A percentile compares a stretch with the other conserved stretches of the same genome.
Conservation (phyloP, 2,888 invertebrate genomes). For the Lumbricus terrestris region DNA sequence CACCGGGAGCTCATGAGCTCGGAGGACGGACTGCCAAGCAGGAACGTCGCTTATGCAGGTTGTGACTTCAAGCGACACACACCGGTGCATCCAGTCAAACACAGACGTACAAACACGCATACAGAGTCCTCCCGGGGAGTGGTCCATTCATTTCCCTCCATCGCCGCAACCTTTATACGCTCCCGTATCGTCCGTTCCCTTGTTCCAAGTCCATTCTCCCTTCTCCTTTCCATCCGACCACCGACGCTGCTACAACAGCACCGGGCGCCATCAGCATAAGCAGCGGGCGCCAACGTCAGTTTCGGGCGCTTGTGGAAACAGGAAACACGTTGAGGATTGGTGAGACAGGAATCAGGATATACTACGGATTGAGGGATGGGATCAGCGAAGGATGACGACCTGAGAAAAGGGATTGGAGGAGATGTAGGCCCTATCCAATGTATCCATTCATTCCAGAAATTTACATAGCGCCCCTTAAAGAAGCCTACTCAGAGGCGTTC, state of each 20-base stretch:
- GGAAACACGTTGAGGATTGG: background rate
- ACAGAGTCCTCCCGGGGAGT: background rate
- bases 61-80: background rate
- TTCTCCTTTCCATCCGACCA: background rate
- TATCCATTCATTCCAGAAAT: no score
- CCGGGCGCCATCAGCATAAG: background rate
- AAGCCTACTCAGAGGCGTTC: no score
- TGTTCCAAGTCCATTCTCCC: background rate
- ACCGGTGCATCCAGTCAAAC: background rate
- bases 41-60: background rate
- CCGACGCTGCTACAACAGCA: background rate
- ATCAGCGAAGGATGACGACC: background rate
- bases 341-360: background rate
- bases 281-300: background rate
- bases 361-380: background rate
- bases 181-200: background rate
- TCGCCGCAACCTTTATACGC: background rate
- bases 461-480: no score
- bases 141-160: background rate
- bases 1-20: background rate
- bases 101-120: background rate
- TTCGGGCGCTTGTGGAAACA: background rate
- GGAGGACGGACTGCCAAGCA: background rate
- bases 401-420: no score
- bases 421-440: no score